Conservation (phyloP, 2,797 vertebrate genomes). For the Gobio occitaniae region DNA sequence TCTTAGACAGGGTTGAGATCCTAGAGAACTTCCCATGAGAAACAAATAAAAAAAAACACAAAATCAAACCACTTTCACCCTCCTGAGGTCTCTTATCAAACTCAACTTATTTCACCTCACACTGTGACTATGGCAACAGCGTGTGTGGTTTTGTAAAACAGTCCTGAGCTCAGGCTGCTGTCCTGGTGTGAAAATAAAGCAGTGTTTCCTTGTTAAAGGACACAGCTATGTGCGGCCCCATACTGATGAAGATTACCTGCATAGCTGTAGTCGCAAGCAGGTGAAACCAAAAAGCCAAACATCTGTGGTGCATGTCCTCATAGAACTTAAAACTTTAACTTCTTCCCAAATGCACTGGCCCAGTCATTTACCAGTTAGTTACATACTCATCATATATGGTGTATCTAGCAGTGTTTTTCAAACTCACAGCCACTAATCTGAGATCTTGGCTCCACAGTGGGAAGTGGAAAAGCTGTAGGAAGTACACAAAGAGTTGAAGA, state of each 20-base stretch:
- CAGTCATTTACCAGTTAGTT: background rate
- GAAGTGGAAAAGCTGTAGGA: background rate
- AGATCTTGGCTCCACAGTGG: background rate
- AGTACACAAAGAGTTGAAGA: conserved; percentile 28
- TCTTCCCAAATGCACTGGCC: background rate
- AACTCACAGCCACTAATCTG: background rate
- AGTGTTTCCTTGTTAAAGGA: background rate
- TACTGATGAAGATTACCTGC: background rate
- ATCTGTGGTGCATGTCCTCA: background rate
- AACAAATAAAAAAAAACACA: background rate
- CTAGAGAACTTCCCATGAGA: background rate
- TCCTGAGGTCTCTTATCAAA: conserved; percentile 18
- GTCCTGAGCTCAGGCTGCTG: conserved; percentile 1
- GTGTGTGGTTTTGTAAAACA: conserved; percentile 3
- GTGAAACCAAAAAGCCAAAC: background rate
- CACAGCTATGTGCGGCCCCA: background rate
- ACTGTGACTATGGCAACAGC: conserved; percentile 38
- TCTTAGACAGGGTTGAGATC: background rate
- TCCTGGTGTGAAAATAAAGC: conserved; percentile 16
- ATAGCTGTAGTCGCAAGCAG: background rate
- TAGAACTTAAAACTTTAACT: background rate
- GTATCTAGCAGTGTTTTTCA: background rate
- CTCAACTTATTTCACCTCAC: conserved; percentile 16
- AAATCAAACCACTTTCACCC: background rate
- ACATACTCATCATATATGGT: background rate